Percentiles rank a stretch among this genome's conserved stretches.
These are phyloP conservation scores for Girardia tigrina DNA, from an alignment of 2,888 invertebrate genomes.

Conservation along the genomic window DNA sequence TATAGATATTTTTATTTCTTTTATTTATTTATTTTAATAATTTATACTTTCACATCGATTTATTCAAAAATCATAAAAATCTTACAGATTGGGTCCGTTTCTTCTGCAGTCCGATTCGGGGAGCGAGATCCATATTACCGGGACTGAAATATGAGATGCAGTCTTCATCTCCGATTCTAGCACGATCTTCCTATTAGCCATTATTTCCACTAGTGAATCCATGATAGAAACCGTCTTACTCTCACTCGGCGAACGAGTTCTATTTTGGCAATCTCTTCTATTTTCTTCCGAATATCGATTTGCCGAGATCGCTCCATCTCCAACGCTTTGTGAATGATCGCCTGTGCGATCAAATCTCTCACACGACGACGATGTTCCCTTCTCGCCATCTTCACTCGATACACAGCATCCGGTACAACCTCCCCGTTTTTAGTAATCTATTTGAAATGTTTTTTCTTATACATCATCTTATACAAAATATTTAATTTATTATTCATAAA, in stretches of 20 bases:
- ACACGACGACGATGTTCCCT: conserved; percentile 48
- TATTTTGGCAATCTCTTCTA: conserved; percentile 49
- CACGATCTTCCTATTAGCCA: neutral
- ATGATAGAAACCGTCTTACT: too few species aligned
- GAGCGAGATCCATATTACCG: neutral
- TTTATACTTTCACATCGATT: too few species aligned
- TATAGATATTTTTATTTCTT: too few species aligned
- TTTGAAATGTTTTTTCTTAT: too few species aligned
- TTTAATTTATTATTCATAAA: too few species aligned
- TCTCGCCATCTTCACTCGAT: conserved; percentile 45
- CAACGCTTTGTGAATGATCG: conserved; percentile 49
- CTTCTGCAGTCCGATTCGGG: neutral
- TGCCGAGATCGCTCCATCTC: conserved; percentile 46
- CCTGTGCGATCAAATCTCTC: conserved; percentile 49
- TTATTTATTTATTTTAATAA: too few species aligned
- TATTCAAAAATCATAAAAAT: neutral
- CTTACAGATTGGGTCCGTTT: neutral
- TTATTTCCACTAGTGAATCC: too few species aligned
- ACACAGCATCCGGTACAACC: conserved; percentile 46
- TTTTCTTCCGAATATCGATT: conserved; percentile 44
- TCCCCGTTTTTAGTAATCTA: conserved; percentile 42
- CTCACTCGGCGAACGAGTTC: conserved; percentile 47
- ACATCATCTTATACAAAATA: too few species aligned
- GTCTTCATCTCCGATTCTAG: neutral
- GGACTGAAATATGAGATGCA: neutral